Base-by-base conservation (phyloP, 1,140 invertebrate species). In the Aplysia californica region DNA sequence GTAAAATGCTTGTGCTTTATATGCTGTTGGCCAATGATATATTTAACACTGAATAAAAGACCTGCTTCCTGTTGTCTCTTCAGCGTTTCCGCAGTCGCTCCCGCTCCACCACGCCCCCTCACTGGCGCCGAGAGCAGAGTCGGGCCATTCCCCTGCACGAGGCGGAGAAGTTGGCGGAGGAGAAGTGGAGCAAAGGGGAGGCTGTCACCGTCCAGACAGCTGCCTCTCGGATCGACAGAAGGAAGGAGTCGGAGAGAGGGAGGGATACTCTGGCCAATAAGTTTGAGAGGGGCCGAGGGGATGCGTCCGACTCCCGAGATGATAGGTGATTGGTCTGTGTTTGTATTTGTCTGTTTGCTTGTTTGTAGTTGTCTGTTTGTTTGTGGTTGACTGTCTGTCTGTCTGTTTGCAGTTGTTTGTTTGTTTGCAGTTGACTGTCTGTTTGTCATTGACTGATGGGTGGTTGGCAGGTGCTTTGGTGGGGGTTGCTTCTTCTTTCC, bases 111-210 rank as follows among this genome's bases (percentile, higher is more conserved):
- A 86, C 85, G 2, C 83, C 85, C 15, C 83, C 83, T 31, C 83
- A 86, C 73, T 86, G 85, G 84, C 77, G 78, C 18, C 79, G 77
- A 41, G 84, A 84, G 31, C 71, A 82, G 59, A 72, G 77, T 23
- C 69, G 78, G 20, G 67, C 38, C 4, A 50, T 82, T 2, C 76
- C 78, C 5, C 35, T 70, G 29, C 56, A 78, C 21, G 67, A 78
- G 41, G 56, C 75, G 21, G 77, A 78, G 6, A 66, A 78, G 15
- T 64, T 70, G 33, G 73, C 71, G 38, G 76, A 82, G 55, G 76
- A 80, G 29, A 58, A 72, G 18, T 82, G 84, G 80, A 44, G 58
- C 10, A 79, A 76, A 41, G 81, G 82, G 20, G 81, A 84, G 41
- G 70, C 61, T 33, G 38, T 84, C 23, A 23, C 39, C 2, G 66